These are phyloP conservation scores for Euura saliciscinereae DNA, from an alignment of 1,140 invertebrate genomes.

Conservation along the genomic window DNA sequence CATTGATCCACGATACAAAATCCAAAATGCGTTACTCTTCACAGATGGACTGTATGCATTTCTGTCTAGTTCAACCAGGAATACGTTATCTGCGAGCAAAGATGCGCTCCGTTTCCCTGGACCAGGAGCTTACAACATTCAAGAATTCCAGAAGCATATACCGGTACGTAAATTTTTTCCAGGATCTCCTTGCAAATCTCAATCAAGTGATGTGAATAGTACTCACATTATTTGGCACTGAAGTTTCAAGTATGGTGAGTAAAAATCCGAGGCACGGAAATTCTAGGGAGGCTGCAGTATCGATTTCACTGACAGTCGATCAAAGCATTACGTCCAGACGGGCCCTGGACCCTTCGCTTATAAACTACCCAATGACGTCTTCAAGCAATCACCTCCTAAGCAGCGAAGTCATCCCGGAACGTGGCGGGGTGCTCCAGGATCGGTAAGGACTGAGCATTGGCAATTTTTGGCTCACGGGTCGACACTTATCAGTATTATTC, in stretches of 20 bases:
- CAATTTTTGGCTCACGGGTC: too few species aligned
- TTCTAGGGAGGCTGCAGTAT: slow-evolving; percentile 37
- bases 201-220: too few species aligned
- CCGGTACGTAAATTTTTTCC: slow-evolving; percentile 31
- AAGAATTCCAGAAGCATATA: slow-evolving; percentile 24
- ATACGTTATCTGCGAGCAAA: slow-evolving; percentile 24
- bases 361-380: slow-evolving; percentile 15
- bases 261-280: slow-evolving; percentile 8
- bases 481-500: not conserved
- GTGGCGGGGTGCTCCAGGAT: slow-evolving; percentile 26
- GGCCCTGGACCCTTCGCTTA: slow-evolving; percentile 23
- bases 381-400: slow-evolving; percentile 10
- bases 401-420: slow-evolving; percentile 22
- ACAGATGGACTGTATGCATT: slow-evolving; percentile 30
- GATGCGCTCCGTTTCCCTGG: slow-evolving; percentile 26
- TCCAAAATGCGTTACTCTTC: not conserved
- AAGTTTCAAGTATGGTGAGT: not conserved
- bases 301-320: slow-evolving; percentile 33
- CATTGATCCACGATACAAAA: too few species aligned
- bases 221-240: too few species aligned
- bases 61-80: slow-evolving; percentile 28
- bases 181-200: too few species aligned
- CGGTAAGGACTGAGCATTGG: slow-evolving; percentile 20
- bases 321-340: slow-evolving; percentile 18
- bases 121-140: slow-evolving; percentile 25